These are phyloP conservation scores for Alcis repandata DNA, from an alignment of 2,888 invertebrate species.

Conservation along the genomic window DNA sequence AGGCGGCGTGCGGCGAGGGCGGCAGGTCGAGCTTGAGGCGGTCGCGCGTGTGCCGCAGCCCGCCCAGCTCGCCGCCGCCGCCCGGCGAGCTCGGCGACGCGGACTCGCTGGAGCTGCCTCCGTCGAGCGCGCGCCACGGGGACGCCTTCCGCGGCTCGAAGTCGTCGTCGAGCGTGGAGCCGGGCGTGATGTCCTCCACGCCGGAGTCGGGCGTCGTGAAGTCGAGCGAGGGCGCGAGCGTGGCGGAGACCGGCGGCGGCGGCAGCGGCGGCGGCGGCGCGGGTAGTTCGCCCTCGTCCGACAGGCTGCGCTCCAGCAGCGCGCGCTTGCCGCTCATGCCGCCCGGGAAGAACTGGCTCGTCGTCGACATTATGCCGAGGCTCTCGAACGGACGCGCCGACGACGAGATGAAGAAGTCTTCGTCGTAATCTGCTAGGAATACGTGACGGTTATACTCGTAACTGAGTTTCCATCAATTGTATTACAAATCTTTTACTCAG, in stretches of 20 bases:
- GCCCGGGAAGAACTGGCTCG: conserved; percentile 90
- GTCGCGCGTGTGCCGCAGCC: conserved; percentile 90
- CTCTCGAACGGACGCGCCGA: conserved; percentile 91
- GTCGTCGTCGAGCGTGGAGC: conserved; percentile 72
- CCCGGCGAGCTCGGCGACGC: conserved; percentile 77
- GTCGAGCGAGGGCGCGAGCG: conserved; percentile 75
- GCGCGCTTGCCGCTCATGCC: conserved; percentile 81
- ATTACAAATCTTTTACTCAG: too few relatives aligned
- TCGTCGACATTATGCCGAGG: conserved; percentile 82
- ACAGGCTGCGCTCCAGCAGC: conserved; percentile 59
- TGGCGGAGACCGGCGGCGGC: conserved; percentile 52
- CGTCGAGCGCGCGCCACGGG: conserved; percentile 70
- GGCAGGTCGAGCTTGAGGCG: conserved; percentile 90
- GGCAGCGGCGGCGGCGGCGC: conserved; percentile 61
- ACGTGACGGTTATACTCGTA: neutral
- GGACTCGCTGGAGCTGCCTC: conserved; percentile 79
- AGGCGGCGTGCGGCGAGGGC: conserved; percentile 83
- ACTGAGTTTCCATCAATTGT: too few relatives aligned
- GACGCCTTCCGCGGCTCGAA: conserved; percentile 62
- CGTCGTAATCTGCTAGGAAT: conserved; percentile 81
- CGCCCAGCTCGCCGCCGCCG: conserved; percentile 85
- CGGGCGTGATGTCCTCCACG: conserved; percentile 87
- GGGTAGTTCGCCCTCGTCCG: conserved; percentile 63
- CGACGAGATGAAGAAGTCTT: conserved; percentile 91
- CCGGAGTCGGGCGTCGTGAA: conserved; percentile 88